Percentiles rank a stretch among this genome's conserved stretches.
Conservation (phyloP, 2,797 vertebrate genomes). For the Sus cebifrons region DNA sequence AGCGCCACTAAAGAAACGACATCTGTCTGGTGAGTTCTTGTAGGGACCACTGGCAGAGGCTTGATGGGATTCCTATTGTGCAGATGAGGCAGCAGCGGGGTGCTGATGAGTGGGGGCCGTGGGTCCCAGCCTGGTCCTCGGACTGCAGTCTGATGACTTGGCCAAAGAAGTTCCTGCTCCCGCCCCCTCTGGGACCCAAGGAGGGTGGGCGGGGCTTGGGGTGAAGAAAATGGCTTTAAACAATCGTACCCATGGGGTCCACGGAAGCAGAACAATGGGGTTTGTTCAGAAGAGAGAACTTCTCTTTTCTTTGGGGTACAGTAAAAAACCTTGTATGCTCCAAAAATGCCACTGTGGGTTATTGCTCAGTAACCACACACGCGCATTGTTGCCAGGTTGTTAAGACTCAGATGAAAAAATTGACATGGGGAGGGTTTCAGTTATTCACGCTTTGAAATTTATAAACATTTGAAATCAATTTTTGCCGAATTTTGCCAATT, state of each 20-base stretch:
- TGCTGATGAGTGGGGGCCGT: rapidly evolving
- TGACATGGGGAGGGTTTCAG: too few relatives aligned
- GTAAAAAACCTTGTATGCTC: background rate
- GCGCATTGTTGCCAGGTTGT: background rate
- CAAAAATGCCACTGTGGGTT: background rate
- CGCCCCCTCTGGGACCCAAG: rapidly evolving
- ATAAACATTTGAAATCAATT: too few relatives aligned
- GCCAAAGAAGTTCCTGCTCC: rapidly evolving
- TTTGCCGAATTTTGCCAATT: too few relatives aligned
- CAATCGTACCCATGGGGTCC: background rate
- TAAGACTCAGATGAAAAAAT: background rate
- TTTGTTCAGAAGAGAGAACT: background rate
- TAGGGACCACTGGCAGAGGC: rapidly evolving
- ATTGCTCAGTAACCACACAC: background rate
- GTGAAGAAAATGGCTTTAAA: background rate
- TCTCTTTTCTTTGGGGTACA: background rate
- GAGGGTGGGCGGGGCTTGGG: rapidly evolving
- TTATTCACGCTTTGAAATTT: too few relatives aligned
- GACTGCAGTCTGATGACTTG: rapidly evolving
- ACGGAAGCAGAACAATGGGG: background rate
- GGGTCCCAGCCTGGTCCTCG: background rate
- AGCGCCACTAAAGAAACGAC: rapidly evolving
- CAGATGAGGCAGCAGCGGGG: rapidly evolving
- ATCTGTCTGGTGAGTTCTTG: rapidly evolving
- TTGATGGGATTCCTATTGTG: rapidly evolving